These are phyloP conservation scores for Crotalus tigris DNA, from an alignment of 2,113 vertebrate species.

Conservation along the genomic window DNA sequence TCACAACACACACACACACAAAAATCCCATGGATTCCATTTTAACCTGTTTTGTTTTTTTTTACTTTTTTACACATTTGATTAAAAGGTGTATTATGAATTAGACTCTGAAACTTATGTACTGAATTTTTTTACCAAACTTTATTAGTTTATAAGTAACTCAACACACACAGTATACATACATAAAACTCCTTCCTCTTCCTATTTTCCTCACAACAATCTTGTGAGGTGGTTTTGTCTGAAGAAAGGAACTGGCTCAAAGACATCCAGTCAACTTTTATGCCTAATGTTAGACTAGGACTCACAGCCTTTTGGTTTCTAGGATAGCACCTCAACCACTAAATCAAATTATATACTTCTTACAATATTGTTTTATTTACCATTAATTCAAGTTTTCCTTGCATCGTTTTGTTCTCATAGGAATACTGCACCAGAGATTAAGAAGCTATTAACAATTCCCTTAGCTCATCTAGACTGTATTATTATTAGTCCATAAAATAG, in stretches of 20 bases:
- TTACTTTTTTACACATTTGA: neutral
- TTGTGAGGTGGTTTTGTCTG: neutral
- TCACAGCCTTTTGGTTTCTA: neutral
- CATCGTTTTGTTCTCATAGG: neutral
- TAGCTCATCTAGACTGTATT: neutral
- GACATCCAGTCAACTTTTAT: neutral
- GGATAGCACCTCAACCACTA: neutral
- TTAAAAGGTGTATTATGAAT: neutral
- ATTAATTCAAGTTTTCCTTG: neutral
- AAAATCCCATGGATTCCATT: neutral
- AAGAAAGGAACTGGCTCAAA: neutral
- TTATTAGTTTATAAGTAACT: no score
- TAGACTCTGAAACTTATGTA: neutral
- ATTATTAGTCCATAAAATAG: neutral
- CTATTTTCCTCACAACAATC: neutral
- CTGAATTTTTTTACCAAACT: neutral
- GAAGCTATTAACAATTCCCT: neutral
- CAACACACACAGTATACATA: no score
- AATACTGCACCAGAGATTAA: neutral
- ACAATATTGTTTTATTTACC: neutral
- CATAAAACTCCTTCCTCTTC: no score
- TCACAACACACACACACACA: no score
- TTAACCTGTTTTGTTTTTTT: neutral
- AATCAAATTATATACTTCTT: neutral
- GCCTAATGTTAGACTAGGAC: neutral